Percentiles rank a stretch among this genome's conserved stretches.
These are phyloP conservation scores for Diaprepes abbreviatus DNA, from an alignment of 2,888 invertebrate genomes.

Conservation along the genomic window DNA sequence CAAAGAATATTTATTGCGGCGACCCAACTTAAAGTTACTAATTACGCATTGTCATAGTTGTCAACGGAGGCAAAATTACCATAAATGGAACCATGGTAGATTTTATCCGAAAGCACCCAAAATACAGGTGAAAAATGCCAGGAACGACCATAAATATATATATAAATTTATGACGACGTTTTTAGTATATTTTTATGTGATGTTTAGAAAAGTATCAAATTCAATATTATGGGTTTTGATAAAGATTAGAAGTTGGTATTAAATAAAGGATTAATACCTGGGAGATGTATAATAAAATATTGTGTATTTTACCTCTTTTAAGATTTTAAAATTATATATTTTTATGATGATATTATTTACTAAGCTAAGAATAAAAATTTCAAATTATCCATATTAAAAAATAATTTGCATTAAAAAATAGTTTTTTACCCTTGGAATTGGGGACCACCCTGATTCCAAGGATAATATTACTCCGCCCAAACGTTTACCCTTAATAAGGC, in stretches of 20 bases:
- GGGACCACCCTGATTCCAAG: too few species aligned
- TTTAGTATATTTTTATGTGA: slow-evolving; percentile 39
- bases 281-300: too few species aligned
- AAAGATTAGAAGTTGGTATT: slow-evolving; percentile 13
- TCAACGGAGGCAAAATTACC: slow-evolving; percentile 50
- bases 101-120: slow-evolving; percentile 43
- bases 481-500: background rate
- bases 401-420: background rate
- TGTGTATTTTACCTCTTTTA: too few species aligned
- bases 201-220: slow-evolving; percentile 41
- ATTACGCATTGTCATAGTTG: slow-evolving; percentile 51
- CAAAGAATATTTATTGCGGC: slow-evolving; percentile 39
- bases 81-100: slow-evolving; percentile 46
- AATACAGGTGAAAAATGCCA: slow-evolving; percentile 45
- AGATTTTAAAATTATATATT: too few species aligned
- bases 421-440: background rate
- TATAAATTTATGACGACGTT: slow-evolving; percentile 42
- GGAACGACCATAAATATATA: slow-evolving; percentile 30
- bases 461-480: background rate
- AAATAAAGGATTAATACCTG: too few species aligned
- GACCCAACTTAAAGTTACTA: slow-evolving; percentile 47
- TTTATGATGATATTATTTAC: too few species aligned
- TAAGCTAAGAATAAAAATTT: too few species aligned
- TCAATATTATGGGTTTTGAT: slow-evolving; percentile 31
- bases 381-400: too few species aligned